phyloP scores from a whole-genome alignment of 2,113 vertebrate genomes.

The Stigmatopora nigra region DNA sequence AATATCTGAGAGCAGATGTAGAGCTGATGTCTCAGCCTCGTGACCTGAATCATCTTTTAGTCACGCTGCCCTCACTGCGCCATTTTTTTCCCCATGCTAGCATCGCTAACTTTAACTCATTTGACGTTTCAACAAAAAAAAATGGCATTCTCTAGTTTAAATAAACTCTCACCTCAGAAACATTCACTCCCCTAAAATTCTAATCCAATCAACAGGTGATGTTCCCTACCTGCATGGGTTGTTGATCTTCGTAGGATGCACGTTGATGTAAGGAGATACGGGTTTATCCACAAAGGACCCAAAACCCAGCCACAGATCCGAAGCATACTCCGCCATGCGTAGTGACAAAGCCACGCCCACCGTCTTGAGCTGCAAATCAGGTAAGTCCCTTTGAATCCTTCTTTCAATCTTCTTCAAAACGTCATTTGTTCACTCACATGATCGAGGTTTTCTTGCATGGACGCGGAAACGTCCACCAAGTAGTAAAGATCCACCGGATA shows the following conservation, averaged over 20 bases:
- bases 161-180: too few relatives aligned
- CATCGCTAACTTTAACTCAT: background rate
- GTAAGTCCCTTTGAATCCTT: background rate
- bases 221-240: constrained; percentile 89
- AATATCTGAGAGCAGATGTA: background rate
- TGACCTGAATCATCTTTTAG: constrained; percentile 5
- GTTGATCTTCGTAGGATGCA: constrained; percentile 88
- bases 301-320: constrained; percentile 88
- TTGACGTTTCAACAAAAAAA: background rate
- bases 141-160: too few relatives aligned
- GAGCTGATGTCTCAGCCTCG: background rate
- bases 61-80: background rate
- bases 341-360: constrained; percentile 85
- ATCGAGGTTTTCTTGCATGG: constrained; percentile 93
- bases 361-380: constrained; percentile 73
- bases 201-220: background rate
- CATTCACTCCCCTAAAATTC: too few relatives aligned
- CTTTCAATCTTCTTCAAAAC: background rate
- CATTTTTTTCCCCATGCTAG: background rate
- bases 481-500: constrained; percentile 97
- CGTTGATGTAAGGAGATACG: constrained; percentile 90
- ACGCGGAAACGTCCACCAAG: constrained; percentile 94
- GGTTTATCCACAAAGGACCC: constrained; percentile 98
- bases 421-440: constrained; percentile 44
- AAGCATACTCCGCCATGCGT: constrained; percentile 84